These are phyloP conservation scores for Bovichtus diacanthus DNA, from an alignment of 2,797 vertebrate genomes.

Conservation along the genomic window DNA sequence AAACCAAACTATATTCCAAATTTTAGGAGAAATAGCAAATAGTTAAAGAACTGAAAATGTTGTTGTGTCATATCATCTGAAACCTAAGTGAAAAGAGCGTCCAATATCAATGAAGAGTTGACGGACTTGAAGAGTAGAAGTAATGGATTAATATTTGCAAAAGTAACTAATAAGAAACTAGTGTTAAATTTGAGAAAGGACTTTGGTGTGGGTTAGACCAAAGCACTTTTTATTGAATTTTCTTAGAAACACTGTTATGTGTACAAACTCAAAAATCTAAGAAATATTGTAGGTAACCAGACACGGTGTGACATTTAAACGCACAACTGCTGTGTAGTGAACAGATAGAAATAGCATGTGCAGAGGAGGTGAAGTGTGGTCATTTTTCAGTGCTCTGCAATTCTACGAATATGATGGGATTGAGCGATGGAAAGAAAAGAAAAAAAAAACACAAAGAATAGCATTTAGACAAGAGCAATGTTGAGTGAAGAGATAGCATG, in stretches of 20 bases:
- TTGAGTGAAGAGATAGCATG: constrained; percentile 71
- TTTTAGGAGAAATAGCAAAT: background rate
- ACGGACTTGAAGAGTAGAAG: too few species aligned
- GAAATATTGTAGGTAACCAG: constrained; percentile 31
- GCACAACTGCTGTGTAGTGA: constrained; percentile 58
- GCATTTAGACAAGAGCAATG: constrained; percentile 69
- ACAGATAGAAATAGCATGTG: constrained; percentile 57
- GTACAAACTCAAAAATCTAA: constrained; percentile 22
- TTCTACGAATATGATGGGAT: constrained; percentile 63
- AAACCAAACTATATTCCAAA: background rate
- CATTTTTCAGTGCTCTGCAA: constrained; percentile 67
- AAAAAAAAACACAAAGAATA: constrained; percentile 25
- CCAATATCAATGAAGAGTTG: too few species aligned
- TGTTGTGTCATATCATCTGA: background rate
- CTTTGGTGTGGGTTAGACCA: too few species aligned
- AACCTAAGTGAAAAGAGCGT: background rate
- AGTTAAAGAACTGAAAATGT: background rate
- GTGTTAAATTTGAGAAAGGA: too few species aligned
- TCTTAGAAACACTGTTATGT: too few species aligned
- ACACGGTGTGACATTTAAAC: constrained; percentile 47
- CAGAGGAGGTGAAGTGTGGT: constrained; percentile 58
- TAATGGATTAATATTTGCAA: too few species aligned
- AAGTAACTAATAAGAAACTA: too few species aligned
- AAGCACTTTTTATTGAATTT: too few species aligned
- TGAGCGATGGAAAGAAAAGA: constrained; percentile 44